These are phyloP conservation scores for Saturnia pavonia DNA, from an alignment of 2,888 invertebrate genomes.

Conservation along the genomic window DNA sequence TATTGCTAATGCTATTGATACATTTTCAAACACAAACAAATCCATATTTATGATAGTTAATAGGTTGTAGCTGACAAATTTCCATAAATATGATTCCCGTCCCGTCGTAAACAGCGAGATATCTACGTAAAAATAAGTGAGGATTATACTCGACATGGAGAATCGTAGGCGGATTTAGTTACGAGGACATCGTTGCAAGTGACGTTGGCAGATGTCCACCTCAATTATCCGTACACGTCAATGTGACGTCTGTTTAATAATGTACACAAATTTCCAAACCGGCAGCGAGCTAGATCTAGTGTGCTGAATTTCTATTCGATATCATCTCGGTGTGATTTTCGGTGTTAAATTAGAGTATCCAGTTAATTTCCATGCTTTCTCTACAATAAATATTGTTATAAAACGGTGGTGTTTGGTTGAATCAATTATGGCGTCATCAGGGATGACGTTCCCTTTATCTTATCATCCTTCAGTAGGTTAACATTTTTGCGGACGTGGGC, in stretches of 20 bases:
- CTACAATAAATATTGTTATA: neutral
- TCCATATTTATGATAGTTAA: neutral
- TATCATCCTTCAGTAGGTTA: too few relatives aligned
- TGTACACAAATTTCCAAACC: neutral
- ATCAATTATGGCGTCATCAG: too few relatives aligned
- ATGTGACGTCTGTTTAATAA: neutral
- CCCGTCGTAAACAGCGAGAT: neutral
- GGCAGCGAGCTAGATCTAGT: neutral
- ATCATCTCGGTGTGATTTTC: neutral
- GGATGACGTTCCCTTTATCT: too few relatives aligned
- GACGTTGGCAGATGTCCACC: slow-evolving; percentile 4
- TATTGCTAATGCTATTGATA: too few relatives aligned
- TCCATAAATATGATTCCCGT: neutral
- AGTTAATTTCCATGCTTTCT: neutral
- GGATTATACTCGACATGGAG: neutral
- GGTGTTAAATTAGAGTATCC: neutral
- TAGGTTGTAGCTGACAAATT: neutral
- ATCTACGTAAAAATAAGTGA: neutral
- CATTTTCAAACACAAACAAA: neutral
- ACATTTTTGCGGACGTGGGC: too few relatives aligned
- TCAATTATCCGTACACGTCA: neutral
- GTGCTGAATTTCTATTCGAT: neutral
- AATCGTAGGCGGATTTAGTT: slow-evolving; percentile 1
- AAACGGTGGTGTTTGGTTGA: too few relatives aligned
- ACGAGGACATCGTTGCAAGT: neutral